Evolutionary conservation across 2,888 invertebrate species (phyloP).

Genomic region (Stenotaenia linearis): DNA sequence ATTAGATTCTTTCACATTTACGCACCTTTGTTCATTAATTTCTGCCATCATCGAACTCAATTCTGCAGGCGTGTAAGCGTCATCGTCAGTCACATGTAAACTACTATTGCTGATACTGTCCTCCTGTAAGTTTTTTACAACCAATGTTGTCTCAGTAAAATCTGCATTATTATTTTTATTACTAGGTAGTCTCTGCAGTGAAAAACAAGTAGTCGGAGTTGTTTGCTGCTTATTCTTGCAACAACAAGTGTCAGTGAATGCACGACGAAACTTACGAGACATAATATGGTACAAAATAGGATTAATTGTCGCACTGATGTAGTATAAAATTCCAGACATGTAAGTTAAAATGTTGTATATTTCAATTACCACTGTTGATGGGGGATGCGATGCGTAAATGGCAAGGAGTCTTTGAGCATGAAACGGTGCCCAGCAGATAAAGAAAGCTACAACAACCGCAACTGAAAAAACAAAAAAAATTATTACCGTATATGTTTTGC

Average conservation of each 20-base stretch:
- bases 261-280: slow-evolving; percentile 88
- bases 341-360: slow-evolving; percentile 70
- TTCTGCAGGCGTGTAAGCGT: slow-evolving; percentile 62
- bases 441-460: slow-evolving; percentile 65
- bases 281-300: slow-evolving; percentile 89
- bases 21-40: slow-evolving; percentile 52
- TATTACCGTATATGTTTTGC: too few species aligned
- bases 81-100: slow-evolving; percentile 65
- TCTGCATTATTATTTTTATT: slow-evolving; percentile 29
- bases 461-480: slow-evolving; percentile 47
- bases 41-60: slow-evolving; percentile 63
- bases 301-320: slow-evolving; percentile 85
- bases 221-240: slow-evolving; percentile 11
- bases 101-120: slow-evolving; percentile 56
- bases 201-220: slow-evolving; percentile 29
- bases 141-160: slow-evolving; percentile 34
- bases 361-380: slow-evolving; percentile 59
- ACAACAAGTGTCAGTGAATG: slow-evolving; percentile 65
- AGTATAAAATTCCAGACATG: slow-evolving; percentile 82
- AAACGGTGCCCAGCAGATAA: slow-evolving; percentile 87
- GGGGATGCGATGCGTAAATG: slow-evolving; percentile 53
- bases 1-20: slow-evolving; percentile 12
- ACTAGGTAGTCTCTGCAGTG: slow-evolving; percentile 30
- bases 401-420: slow-evolving; percentile 83
- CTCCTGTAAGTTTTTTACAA: slow-evolving; percentile 24